Conservation (phyloP, 2,113 vertebrate genomes). For the Cyanoderma ruficeps region DNA sequence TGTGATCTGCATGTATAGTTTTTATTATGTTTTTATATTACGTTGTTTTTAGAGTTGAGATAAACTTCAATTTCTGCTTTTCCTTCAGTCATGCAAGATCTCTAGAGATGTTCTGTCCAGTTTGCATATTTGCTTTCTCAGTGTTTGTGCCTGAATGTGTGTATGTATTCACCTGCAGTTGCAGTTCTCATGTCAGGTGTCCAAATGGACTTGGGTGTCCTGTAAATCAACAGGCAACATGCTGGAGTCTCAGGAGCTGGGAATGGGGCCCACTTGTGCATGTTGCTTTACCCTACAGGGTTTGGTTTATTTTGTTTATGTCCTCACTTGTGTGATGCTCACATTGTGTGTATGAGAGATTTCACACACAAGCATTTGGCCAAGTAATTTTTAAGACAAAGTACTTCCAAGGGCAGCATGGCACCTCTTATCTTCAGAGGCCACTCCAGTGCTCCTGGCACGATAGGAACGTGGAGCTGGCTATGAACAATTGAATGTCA, state of each 20-base stretch:
- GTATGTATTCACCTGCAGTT: neutral
- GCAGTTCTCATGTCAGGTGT: neutral
- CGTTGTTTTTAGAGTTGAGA: neutral
- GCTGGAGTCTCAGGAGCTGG: neutral
- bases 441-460: neutral
- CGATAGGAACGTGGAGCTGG: neutral
- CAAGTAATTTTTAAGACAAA: neutral
- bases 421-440: neutral
- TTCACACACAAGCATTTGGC: neutral
- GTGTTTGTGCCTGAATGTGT: neutral
- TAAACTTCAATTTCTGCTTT: neutral
- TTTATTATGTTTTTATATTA: neutral
- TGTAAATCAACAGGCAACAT: neutral
- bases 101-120: neutral
- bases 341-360: neutral
- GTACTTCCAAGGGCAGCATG: neutral
- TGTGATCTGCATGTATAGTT: neutral
- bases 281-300: neutral
- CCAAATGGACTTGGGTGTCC: neutral
- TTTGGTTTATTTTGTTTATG: neutral
- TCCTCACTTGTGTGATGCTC: neutral
- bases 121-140: neutral
- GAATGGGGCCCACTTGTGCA: neutral
- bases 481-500: neutral
- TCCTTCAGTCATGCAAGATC: neutral